Percentiles rank a stretch among this genome's conserved stretches.
Evolutionary conservation across 1,140 invertebrate genomes (phyloP).

Genomic region (Anoplophora glabripennis): DNA sequence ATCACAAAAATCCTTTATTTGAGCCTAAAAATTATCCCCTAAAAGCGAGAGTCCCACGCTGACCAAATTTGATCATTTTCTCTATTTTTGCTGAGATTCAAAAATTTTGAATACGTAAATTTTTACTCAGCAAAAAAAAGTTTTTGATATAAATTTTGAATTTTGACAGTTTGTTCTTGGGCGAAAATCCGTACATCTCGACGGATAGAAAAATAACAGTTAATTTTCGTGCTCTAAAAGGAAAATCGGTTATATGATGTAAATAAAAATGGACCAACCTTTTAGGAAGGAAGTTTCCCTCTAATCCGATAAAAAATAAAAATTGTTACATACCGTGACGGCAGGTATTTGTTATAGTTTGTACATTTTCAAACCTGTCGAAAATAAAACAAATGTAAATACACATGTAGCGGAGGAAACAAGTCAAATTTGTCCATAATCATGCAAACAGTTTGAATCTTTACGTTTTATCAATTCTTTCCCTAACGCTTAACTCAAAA

Average conservation of each 20-base stretch:
- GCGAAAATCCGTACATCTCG: background rate
- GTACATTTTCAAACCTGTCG: constrained; percentile 33
- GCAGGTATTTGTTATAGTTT: constrained; percentile 22
- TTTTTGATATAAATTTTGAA: too few relatives aligned
- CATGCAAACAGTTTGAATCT: background rate
- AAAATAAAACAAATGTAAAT: constrained; percentile 26
- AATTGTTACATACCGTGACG: constrained; percentile 31
- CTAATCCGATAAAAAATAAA: constrained; percentile 25
- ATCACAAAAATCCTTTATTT: too few relatives aligned
- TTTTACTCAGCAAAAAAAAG: background rate
- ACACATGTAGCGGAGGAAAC: background rate
- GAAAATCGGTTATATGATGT: constrained; percentile 19
- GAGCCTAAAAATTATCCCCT: too few relatives aligned
- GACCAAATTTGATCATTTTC: too few relatives aligned
- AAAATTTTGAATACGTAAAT: background rate
- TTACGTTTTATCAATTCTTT: constrained; percentile 5
- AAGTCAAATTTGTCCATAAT: background rate
- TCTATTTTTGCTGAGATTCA: too few relatives aligned
- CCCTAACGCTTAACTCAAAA: constrained; percentile 10
- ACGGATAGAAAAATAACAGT: constrained; percentile 7
- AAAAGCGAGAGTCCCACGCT: too few relatives aligned
- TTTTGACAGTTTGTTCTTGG: background rate
- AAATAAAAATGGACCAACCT: constrained; percentile 25
- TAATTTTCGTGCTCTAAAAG: constrained; percentile 13
- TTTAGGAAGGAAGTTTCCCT: constrained; percentile 17